phyloP scores from a whole-genome alignment of 2,797 vertebrate species.

The Enteromius treurensis region DNA sequence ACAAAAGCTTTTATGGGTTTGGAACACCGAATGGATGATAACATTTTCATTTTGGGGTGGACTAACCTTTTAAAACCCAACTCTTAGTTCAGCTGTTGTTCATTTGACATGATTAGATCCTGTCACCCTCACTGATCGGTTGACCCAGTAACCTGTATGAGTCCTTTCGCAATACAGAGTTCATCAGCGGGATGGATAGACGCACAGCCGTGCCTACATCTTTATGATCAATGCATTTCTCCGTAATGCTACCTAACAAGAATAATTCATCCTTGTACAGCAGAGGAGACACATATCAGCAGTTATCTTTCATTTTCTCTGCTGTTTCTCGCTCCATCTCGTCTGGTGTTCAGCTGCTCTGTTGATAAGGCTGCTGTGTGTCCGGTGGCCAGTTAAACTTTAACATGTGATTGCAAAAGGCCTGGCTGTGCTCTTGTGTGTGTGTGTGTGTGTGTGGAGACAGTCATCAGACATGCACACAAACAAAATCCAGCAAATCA shows the following conservation, averaged over 20 bases:
- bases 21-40: too few relatives aligned
- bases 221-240: neutral
- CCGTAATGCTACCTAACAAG: neutral
- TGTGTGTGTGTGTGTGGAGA: conserved; percentile 19
- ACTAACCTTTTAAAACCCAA: neutral
- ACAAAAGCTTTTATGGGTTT: too few relatives aligned
- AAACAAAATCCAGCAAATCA: neutral
- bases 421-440: conserved; percentile 1
- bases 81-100: neutral
- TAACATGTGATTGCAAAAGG: conserved; percentile 61
- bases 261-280: neutral
- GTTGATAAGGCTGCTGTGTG: conserved; percentile 68
- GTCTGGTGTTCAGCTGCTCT: conserved; percentile 56
- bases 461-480: neutral
- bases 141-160: neutral
- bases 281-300: neutral
- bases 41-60: too few relatives aligned
- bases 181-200: conserved; percentile 2
- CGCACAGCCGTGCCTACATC: neutral
- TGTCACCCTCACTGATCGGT: neutral
- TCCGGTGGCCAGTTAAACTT: conserved; percentile 65
- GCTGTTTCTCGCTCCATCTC: neutral
- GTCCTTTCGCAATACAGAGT: neutral
- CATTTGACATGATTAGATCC: neutral
- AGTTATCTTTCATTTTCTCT: neutral